Percentiles rank a stretch among this genome's conserved stretches.
These are phyloP conservation scores for Neuroterus valhalla DNA, from an alignment of 1,140 invertebrate genomes.

Conservation along the genomic window DNA sequence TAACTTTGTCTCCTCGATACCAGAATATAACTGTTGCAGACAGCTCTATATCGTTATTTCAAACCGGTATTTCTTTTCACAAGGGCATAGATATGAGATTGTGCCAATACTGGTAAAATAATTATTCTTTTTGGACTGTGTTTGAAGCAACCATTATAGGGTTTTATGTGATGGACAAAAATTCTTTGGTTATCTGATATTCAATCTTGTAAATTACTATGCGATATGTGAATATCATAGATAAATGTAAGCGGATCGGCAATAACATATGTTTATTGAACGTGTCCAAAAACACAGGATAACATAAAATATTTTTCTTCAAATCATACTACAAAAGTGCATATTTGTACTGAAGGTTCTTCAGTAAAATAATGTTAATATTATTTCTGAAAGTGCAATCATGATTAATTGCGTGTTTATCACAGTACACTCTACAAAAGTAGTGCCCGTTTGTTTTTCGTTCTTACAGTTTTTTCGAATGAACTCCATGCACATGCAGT, in stretches of 20 bases:
- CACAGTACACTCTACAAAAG: too few species aligned
- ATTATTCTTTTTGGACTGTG: slow-evolving; percentile 42
- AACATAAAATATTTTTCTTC: not conserved
- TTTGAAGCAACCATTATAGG: slow-evolving; percentile 55
- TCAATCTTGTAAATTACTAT: not conserved
- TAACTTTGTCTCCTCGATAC: too few species aligned
- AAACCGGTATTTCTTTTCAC: slow-evolving; percentile 46
- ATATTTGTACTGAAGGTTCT: not conserved
- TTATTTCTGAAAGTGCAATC: not conserved
- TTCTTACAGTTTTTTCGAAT: too few species aligned
- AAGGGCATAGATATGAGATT: not conserved
- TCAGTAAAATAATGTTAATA: too few species aligned
- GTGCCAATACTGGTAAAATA: slow-evolving; percentile 5
- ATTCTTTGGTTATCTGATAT: slow-evolving; percentile 55
- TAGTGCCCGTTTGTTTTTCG: too few species aligned
- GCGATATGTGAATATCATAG: slow-evolving; percentile 9
- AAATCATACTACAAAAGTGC: not conserved
- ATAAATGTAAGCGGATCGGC: not conserved
- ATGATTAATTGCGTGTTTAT: not conserved
- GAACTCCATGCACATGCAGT: too few species aligned
- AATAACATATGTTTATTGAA: not conserved
- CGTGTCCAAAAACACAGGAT: slow-evolving; percentile 2
- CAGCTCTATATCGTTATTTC: not conserved
- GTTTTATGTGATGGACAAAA: slow-evolving; percentile 59
- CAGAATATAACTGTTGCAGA: not conserved